Evolutionary conservation across 1,140 invertebrate species (phyloP).

Genomic region (Ditylenchus dipsaci): DNA sequence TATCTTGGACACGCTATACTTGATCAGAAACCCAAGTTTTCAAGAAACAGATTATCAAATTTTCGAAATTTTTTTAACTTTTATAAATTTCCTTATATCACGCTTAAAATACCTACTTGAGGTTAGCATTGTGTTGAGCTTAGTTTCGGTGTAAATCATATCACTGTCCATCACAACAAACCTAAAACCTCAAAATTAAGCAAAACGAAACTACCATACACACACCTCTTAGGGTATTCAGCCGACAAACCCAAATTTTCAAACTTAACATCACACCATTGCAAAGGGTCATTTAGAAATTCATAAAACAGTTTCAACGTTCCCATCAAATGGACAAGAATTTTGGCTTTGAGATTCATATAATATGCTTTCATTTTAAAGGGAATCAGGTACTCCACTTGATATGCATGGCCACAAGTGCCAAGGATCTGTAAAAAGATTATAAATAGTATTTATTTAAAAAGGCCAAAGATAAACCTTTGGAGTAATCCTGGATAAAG

Average conservation of each 20-base stretch:
- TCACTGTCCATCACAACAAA: conserved; percentile 57
- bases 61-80: too few species aligned
- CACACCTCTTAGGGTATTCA: conserved; percentile 54
- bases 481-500: conserved; percentile 49
- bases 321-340: conserved; percentile 56
- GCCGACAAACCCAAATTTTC: conserved; percentile 57
- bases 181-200: conserved; percentile 17
- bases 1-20: too few species aligned
- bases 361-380: conserved; percentile 54
- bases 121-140: conserved; percentile 39
- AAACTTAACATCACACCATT: conserved; percentile 58
- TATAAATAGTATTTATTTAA: background rate
- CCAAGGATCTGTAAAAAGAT: conserved; percentile 42
- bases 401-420: conserved; percentile 55
- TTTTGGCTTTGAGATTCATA: conserved; percentile 52
- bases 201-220: background rate
- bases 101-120: conserved; percentile 41
- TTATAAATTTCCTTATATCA: too few species aligned
- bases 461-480: conserved; percentile 33
- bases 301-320: conserved; percentile 57
- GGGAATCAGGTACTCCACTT: conserved; percentile 48
- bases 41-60: too few species aligned
- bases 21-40: too few species aligned
- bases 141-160: conserved; percentile 53
- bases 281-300: conserved; percentile 56